A percentile compares a stretch with the other conserved stretches of the same genome.
These are phyloP conservation scores for Atherinomorus stipes DNA, from an alignment of 2,113 vertebrate species.

Conservation along the genomic window DNA sequence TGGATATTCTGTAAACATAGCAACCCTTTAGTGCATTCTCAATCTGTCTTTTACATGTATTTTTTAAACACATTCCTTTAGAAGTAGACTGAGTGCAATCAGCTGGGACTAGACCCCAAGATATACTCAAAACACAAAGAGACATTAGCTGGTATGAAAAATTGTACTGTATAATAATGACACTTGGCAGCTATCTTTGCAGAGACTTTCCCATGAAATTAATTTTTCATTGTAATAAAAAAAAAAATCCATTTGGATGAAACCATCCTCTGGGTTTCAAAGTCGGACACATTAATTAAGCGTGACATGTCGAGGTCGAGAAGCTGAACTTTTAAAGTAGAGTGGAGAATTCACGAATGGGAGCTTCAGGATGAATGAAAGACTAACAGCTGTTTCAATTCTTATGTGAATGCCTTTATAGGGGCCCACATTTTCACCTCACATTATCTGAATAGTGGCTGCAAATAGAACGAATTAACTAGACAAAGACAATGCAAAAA, in stretches of 20 bases:
- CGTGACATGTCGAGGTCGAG: slow-evolving; percentile 40
- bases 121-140: slow-evolving; percentile 19
- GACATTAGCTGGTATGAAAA: slow-evolving; percentile 16
- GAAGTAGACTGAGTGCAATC: slow-evolving; percentile 11
- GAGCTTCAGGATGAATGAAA: background rate
- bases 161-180: slow-evolving; percentile 18
- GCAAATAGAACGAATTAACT: background rate
- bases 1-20: slow-evolving; percentile 34
- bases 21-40: slow-evolving; percentile 4
- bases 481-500: background rate
- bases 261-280: slow-evolving; percentile 30
- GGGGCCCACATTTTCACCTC: no score
- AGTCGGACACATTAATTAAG: slow-evolving; percentile 45
- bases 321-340: slow-evolving; percentile 22
- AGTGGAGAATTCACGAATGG: slow-evolving; percentile 9
- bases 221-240: slow-evolving; percentile 46
- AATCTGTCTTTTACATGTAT: slow-evolving; percentile 11
- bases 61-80: slow-evolving; percentile 2
- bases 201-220: slow-evolving; percentile 42
- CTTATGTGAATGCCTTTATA: no score
- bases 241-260: slow-evolving; percentile 28
- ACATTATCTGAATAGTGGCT: background rate
- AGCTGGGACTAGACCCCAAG: slow-evolving; percentile 21
- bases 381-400: background rate
- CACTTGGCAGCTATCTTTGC: slow-evolving; percentile 26